phyloP scores from a whole-genome alignment of 2,888 invertebrate species.

The Homarus gammarus region DNA sequence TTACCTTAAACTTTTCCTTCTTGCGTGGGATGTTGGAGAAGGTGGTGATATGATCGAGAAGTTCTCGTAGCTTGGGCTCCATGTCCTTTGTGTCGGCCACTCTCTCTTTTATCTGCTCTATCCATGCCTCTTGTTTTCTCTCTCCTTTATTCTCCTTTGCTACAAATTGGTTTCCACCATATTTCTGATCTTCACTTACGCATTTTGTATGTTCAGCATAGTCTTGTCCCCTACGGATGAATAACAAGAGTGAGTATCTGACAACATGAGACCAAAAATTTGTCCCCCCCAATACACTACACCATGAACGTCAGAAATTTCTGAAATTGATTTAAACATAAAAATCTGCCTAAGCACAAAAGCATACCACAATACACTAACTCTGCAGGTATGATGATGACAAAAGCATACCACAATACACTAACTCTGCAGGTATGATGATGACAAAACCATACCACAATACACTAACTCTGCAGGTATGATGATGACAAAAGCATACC shows the following conservation, averaged over 20 bases:
- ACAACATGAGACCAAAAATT: not conserved
- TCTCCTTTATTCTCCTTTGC: slow-evolving; percentile 89
- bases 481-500: too few species aligned
- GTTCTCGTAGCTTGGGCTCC: slow-evolving; percentile 82
- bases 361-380: too few species aligned
- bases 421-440: too few species aligned
- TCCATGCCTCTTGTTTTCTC: slow-evolving; percentile 91
- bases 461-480: too few species aligned
- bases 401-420: too few species aligned
- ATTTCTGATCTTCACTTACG: slow-evolving; percentile 91
- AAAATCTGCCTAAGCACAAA: too few species aligned
- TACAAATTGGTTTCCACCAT: slow-evolving; percentile 89
- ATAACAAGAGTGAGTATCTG: not conserved
- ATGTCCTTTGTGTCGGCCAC: slow-evolving; percentile 81
- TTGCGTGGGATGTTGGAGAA: slow-evolving; percentile 92
- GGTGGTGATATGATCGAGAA: slow-evolving; percentile 85
- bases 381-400: too few species aligned
- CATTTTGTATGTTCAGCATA: slow-evolving; percentile 91
- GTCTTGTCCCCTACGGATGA: slow-evolving; percentile 82
- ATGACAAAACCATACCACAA: too few species aligned
- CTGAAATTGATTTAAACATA: too few species aligned
- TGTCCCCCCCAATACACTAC: too few species aligned
- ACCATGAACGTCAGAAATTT: too few species aligned
- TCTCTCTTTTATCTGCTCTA: slow-evolving; percentile 84
- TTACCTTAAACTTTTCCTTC: slow-evolving; percentile 86